These are phyloP conservation scores for Bactericera cockerelli DNA, from an alignment of 1,140 invertebrate genomes.

Conservation along the genomic window DNA sequence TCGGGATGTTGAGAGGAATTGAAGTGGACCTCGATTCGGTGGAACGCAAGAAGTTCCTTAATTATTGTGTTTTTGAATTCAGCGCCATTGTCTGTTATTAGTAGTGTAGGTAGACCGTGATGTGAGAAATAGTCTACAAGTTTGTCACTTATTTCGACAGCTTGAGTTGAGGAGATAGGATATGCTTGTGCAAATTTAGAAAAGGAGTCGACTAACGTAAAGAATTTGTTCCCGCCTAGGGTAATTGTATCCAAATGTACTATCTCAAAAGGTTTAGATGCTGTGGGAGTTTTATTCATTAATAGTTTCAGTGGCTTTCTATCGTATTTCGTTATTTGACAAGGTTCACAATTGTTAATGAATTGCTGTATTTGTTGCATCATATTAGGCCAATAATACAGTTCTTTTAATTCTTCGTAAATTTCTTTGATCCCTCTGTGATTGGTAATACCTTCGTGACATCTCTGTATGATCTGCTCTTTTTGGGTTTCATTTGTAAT, in stretches of 20 bases:
- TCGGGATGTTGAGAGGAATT: neutral
- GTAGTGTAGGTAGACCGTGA: neutral
- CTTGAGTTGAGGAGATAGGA: neutral
- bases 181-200: slow-evolving; percentile 5
- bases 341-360: neutral
- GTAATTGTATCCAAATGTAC: neutral
- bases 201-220: neutral
- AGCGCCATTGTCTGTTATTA: neutral
- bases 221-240: neutral
- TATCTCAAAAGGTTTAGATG: neutral
- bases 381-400: slow-evolving; percentile 9
- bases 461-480: neutral
- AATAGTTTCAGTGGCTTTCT: neutral
- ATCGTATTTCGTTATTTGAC: neutral
- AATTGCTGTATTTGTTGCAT: neutral
- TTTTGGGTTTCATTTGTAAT: neutral
- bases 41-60: neutral
- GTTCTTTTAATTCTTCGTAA: neutral
- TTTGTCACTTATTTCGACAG: neutral
- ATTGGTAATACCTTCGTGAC: neutral
- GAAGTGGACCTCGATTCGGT: neutral
- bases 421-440: neutral
- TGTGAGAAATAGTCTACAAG: neutral
- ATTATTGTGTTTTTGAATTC: slow-evolving; percentile 5
- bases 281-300: neutral